These are phyloP conservation scores for Oopsacas minuta DNA, from an alignment of 37 sponge, comb jelly and placozoan species.

Conservation along the genomic window DNA sequence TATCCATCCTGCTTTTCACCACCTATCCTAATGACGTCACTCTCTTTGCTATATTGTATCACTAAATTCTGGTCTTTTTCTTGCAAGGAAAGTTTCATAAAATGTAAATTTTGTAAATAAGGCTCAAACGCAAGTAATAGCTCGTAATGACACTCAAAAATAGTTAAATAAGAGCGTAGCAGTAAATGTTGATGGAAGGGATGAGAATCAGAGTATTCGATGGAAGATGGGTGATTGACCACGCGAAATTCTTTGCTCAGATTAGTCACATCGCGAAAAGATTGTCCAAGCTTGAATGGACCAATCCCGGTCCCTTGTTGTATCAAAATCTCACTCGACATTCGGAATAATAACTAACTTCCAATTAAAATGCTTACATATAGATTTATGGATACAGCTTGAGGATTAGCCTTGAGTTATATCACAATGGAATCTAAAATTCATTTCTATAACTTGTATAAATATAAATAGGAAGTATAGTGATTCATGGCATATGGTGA, in stretches of 20 bases:
- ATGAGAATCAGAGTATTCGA: not conserved
- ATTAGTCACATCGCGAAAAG: conserved; percentile 10
- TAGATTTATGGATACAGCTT: too few relatives aligned
- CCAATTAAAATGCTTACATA: too few relatives aligned
- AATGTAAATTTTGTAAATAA: not conserved
- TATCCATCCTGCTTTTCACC: not conserved
- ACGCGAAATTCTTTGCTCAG: not conserved
- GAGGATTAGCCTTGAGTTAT: too few relatives aligned
- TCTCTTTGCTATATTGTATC: not conserved
- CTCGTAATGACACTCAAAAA: not conserved
- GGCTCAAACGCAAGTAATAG: not conserved
- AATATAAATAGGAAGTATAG: too few relatives aligned
- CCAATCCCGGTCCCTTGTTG: not conserved
- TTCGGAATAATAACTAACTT: not conserved
- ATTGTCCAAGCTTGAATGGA: not conserved
- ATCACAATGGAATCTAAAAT: too few relatives aligned
- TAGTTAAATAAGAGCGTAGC: not conserved
- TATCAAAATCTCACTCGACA: not conserved
- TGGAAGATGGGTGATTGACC: not conserved
- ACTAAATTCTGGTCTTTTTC: not conserved
- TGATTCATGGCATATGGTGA: too few relatives aligned
- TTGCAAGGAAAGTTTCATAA: not conserved
- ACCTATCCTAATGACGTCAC: not conserved
- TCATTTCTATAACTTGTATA: too few relatives aligned
- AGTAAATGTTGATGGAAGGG: not conserved